phyloP scores from a whole-genome alignment of 1,140 invertebrate genomes.

The Trichoplusia ni region DNA sequence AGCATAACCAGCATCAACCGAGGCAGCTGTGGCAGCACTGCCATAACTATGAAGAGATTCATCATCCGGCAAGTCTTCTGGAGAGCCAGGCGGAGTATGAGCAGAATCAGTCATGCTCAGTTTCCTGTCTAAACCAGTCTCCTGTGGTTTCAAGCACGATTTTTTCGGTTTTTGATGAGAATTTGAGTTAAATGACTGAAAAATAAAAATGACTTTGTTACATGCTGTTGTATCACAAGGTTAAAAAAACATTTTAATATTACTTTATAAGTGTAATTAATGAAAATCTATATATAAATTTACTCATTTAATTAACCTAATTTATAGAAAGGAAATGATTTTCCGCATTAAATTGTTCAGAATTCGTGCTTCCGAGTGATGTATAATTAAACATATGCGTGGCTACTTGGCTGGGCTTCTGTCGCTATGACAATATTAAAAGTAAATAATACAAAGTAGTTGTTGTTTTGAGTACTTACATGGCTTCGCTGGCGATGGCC shows the following conservation, averaged over 20 bases:
- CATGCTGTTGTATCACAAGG: too few species aligned
- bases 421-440: constrained; percentile 41
- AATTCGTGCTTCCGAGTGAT: neutral
- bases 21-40: constrained; percentile 87
- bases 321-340: neutral
- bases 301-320: neutral
- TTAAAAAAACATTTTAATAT: neutral
- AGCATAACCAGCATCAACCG: constrained; percentile 90
- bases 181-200: constrained; percentile 77
- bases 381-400: constrained; percentile 7
- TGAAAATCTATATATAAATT: neutral
- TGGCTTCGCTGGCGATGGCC: constrained; percentile 74
- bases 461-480: constrained; percentile 50
- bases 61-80: constrained; percentile 86
- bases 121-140: constrained; percentile 63
- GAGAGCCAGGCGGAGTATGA: constrained; percentile 83
- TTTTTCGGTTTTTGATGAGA: constrained; percentile 62
- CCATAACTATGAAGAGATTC: constrained; percentile 90
- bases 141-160: constrained; percentile 66
- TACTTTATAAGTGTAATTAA: neutral
- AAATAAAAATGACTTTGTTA: constrained; percentile 40
- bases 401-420: constrained; percentile 25
- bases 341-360: neutral
- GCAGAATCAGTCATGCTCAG: constrained; percentile 72
- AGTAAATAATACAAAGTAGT: neutral